Percentiles rank a stretch among this genome's conserved stretches.
These are phyloP conservation scores for Drosophila prostipennis DNA, from an alignment of 2,888 invertebrate genomes.

Conservation along the genomic window DNA sequence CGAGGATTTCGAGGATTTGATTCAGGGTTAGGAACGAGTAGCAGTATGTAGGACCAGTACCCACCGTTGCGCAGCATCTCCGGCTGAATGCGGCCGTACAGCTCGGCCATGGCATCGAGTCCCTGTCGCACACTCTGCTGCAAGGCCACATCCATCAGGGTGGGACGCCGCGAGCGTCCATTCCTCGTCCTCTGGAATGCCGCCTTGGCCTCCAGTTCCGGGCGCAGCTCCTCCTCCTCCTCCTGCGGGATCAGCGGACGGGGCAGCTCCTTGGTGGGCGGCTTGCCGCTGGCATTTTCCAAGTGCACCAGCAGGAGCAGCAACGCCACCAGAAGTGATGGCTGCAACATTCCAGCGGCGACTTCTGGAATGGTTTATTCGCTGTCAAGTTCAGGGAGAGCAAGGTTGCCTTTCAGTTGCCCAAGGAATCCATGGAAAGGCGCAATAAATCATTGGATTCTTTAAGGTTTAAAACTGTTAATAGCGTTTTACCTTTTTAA, in stretches of 20 bases:
- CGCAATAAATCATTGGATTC: conserved; percentile 3
- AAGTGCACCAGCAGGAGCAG: conserved; percentile 31
- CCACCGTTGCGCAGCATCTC: conserved; percentile 83
- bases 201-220: not conserved
- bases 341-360: conserved; percentile 50
- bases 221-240: conserved; percentile 17
- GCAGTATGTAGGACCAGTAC: conserved; percentile 28
- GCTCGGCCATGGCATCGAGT: conserved; percentile 82
- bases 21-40: conserved; percentile 8
- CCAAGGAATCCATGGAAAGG: not conserved
- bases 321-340: conserved; percentile 35
- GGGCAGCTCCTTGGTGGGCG: conserved; percentile 71
- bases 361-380: conserved; percentile 26
- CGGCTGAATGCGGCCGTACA: conserved; percentile 83
- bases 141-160: conserved; percentile 81
- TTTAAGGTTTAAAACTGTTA: not conserved
- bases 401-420: not conserved
- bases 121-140: conserved; percentile 83
- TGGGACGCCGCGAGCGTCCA: conserved; percentile 72
- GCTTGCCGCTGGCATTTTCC: conserved; percentile 39
- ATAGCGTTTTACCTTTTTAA: too few species aligned
- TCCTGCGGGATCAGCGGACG: conserved; percentile 56
- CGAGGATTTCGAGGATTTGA: conserved; percentile 15
- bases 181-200: conserved; percentile 21
- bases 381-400: conserved; percentile 11